These are phyloP conservation scores for Periophthalmus magnuspinnatus DNA, from an alignment of 2,797 vertebrate species.

Conservation along the genomic window DNA sequence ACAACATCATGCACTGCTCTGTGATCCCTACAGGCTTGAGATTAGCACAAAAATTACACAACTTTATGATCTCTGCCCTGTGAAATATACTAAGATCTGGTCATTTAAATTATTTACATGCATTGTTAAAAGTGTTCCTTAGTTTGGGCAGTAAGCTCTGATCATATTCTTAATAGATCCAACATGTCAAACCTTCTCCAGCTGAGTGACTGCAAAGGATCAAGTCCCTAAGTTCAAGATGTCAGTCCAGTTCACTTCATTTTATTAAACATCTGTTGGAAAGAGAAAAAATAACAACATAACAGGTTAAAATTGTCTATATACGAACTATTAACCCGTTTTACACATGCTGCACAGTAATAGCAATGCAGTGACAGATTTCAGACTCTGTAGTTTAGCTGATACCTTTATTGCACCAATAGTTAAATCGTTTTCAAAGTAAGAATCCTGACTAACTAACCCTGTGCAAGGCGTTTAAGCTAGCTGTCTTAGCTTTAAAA, in stretches of 20 bases:
- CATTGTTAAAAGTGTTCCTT: neutral
- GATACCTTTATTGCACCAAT: neutral
- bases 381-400: neutral
- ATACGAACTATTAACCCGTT: neutral
- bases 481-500: slow-evolving; percentile 16
- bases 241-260: neutral
- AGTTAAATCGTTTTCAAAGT: neutral
- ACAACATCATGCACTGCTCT: too few relatives aligned
- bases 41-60: too few relatives aligned
- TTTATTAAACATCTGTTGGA: neutral
- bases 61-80: too few relatives aligned
- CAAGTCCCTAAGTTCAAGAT: neutral
- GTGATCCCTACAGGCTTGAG: too few relatives aligned
- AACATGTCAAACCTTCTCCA: slow-evolving; percentile 2
- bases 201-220: neutral
- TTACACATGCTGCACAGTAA: neutral
- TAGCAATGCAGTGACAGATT: neutral
- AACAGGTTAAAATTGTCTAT: too few relatives aligned
- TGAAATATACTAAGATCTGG: too few relatives aligned
- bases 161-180: neutral
- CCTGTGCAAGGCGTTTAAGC: slow-evolving; percentile 2
- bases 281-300: neutral
- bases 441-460: neutral
- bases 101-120: too few relatives aligned
- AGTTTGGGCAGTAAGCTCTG: neutral